Base-by-base conservation (phyloP, 2,113 vertebrate genomes). In the Crotalus tigris region DNA sequence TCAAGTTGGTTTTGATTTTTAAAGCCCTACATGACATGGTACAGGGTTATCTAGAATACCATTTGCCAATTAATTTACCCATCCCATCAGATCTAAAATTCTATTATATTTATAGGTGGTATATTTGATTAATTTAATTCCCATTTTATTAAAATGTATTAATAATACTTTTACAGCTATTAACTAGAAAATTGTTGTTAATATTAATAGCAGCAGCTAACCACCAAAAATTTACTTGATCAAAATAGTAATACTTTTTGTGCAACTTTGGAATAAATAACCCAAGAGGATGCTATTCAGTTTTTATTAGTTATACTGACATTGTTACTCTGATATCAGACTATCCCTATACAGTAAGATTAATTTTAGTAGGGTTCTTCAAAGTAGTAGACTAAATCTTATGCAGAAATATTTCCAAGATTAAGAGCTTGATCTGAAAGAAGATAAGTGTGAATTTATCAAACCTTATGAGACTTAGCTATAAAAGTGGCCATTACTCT, bases 71-170 rank as follows among this genome's bases (percentile, higher is more conserved):
- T 64, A 12, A 64, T 64, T 26, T 88, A 58, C 21, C 26, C 26
- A n/a, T 64, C 11, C 91, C 44, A 85, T 81, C 85, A 49, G 57
- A 75, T 24, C 87, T 64, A 58, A 57, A 90, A 49, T 86, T 86
- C 3, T 87, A 44, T 29, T 24, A 23, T 90, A 87, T 92, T 94
- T 85, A 92, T 46, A 39, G 29, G 21, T 57, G 23, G 75, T 26
- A 90, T 92, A 92, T 92, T 33, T 87, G 33, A 92, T 90, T 92
- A 90, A 44, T 58, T 64, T 90, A 29, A 39, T 44, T 55, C 12
- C 26, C 33, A 86, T 87, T 92, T 90, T 54, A 90, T 87, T 92
- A 64, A 86, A 90, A 39, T 55, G 26, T 51, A 90, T 58, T 90
- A 69, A 69, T 90, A 69, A 69, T 44, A 81, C 53, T 92, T 85